A percentile compares a stretch with the other conserved stretches of the same genome.
Evolutionary conservation across 2,888 invertebrate genomes (phyloP).

Genomic region (Theodoxus fluviatilis): DNA sequence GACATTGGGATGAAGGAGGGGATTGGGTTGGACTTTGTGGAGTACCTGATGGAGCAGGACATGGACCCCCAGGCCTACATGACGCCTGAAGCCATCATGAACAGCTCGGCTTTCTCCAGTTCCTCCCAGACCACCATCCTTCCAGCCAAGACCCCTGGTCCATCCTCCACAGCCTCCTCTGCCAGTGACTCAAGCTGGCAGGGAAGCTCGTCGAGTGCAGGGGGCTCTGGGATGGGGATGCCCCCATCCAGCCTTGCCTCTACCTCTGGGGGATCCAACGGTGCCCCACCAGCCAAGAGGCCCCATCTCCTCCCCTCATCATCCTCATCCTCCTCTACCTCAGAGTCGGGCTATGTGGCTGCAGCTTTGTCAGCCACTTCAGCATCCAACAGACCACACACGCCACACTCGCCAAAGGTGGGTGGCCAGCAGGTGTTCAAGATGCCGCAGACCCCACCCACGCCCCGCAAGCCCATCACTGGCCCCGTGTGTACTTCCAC

Average conservation of each 20-base stretch:
- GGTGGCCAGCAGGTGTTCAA: slow-evolving; percentile 42
- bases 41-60: slow-evolving; percentile 59
- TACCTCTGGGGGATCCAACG: too few species aligned
- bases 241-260: too few species aligned
- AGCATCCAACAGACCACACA: neutral
- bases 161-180: too few species aligned
- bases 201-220: too few species aligned
- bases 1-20: slow-evolving; percentile 65
- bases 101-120: slow-evolving; percentile 28
- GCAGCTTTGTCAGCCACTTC: neutral
- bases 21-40: slow-evolving; percentile 63
- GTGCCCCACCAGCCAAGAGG: too few species aligned
- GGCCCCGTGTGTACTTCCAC: slow-evolving; percentile 47
- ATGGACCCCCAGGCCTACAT: slow-evolving; percentile 49
- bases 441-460: slow-evolving; percentile 52
- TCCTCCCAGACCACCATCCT: neutral
- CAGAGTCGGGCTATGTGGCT: too few species aligned
- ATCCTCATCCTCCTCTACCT: too few species aligned
- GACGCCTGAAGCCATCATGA: slow-evolving; percentile 48
- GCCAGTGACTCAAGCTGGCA: too few species aligned
- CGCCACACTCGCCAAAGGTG: slow-evolving; percentile 26
- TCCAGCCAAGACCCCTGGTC: neutral
- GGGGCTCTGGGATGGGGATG: too few species aligned
- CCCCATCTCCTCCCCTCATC: too few species aligned
- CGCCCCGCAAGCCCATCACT: slow-evolving; percentile 44